Percentiles rank a stretch among this genome's conserved stretches.
Evolutionary conservation across 2,888 invertebrate species (phyloP).

Genomic region (Melieria omissa): DNA sequence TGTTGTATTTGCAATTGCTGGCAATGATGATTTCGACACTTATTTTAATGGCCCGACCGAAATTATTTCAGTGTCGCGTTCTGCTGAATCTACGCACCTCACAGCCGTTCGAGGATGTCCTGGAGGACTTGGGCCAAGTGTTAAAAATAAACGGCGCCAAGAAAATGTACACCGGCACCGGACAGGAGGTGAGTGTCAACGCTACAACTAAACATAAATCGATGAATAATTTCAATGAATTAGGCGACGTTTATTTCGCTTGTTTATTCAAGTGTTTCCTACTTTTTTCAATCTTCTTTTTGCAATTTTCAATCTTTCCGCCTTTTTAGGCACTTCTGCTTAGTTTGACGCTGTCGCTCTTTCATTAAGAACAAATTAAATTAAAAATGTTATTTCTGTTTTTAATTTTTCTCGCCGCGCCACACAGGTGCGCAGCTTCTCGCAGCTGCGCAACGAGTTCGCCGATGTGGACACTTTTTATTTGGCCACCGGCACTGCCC

Average conservation of each 20-base stretch:
- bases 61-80: conserved; percentile 80
- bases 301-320: too few species aligned
- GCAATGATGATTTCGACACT: background rate
- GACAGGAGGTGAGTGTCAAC: conserved; percentile 78
- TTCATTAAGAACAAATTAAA: too few species aligned
- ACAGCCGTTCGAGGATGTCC: conserved; percentile 93
- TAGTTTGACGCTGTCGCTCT: too few species aligned
- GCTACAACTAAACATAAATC: background rate
- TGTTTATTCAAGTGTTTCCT: background rate
- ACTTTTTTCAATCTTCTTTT: too few species aligned
- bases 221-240: background rate
- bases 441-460: conserved; percentile 91
- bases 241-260: background rate
- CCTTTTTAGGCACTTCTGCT: too few species aligned
- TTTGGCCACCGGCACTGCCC: conserved; percentile 69
- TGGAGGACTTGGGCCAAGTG: conserved; percentile 92
- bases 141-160: conserved; percentile 91
- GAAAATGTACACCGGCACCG: conserved; percentile 90
- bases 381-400: too few species aligned
- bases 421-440: conserved; percentile 87
- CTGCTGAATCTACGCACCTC: conserved; percentile 90
- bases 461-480: conserved; percentile 93
- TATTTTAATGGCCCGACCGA: background rate
- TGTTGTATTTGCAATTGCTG: conserved; percentile 6
- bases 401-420: background rate